phyloP scores from a whole-genome alignment of 2,797 vertebrate species.

The Lepus townsendii region DNA sequence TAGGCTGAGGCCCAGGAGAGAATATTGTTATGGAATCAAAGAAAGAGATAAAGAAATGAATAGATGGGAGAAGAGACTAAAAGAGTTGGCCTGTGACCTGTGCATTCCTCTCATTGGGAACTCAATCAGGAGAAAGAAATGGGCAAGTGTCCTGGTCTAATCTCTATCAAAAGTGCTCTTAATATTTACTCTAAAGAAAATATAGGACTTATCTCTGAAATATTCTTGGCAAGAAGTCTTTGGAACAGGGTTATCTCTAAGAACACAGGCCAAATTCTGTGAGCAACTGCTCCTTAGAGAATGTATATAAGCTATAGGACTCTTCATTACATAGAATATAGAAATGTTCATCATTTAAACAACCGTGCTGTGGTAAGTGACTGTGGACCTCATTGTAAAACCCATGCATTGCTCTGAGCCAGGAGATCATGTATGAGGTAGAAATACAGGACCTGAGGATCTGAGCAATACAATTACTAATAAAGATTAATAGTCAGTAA shows the following conservation, averaged over 20 bases:
- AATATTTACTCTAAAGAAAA: neutral
- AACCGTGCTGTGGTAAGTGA: neutral
- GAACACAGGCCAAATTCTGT: neutral
- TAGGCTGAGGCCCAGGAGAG: neutral
- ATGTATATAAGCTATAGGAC: neutral
- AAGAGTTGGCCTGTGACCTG: neutral
- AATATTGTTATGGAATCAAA: neutral
- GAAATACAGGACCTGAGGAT: rapidly evolving
- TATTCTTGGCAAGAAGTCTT: neutral
- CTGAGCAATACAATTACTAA: neutral
- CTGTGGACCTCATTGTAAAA: neutral
- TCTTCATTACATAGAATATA: neutral
- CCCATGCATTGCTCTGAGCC: neutral
- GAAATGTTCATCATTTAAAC: neutral
- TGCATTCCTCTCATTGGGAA: neutral
- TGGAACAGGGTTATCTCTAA: neutral
- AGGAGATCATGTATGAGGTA: neutral
- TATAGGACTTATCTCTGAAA: neutral
- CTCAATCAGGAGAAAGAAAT: neutral
- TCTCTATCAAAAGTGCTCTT: neutral
- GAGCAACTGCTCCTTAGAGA: neutral
- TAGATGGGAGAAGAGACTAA: neutral
- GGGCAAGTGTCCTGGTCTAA: neutral
- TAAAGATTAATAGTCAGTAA: neutral
- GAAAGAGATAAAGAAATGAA: neutral